Percentiles rank a stretch among this genome's conserved stretches.
These are phyloP conservation scores for Corythaixoides concolor DNA, from an alignment of 2,113 vertebrate species.

Conservation along the genomic window DNA sequence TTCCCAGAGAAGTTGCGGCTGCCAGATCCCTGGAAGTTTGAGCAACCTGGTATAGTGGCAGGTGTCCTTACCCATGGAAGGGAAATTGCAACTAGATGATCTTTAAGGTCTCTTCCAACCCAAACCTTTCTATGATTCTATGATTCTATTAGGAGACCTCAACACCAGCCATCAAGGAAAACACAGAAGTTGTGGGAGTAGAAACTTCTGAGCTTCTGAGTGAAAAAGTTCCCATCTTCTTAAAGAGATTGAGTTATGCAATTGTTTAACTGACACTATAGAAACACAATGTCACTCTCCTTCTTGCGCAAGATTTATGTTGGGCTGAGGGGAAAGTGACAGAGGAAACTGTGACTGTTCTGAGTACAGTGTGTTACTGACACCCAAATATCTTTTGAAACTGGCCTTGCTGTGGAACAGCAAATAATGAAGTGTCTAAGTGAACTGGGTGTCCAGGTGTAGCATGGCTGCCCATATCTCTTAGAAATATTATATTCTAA, in stretches of 20 bases:
- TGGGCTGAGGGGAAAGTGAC: not conserved
- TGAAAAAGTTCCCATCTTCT: not conserved
- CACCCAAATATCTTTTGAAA: not conserved
- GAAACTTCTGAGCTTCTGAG: not conserved
- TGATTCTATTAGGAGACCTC: not conserved
- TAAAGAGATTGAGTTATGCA: not conserved
- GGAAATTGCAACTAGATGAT: too few relatives aligned
- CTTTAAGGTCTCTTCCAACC: too few relatives aligned
- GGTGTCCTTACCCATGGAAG: too few relatives aligned
- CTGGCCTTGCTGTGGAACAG: not conserved
- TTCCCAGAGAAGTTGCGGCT: too few relatives aligned
- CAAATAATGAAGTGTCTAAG: not conserved
- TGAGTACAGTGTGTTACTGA: not conserved
- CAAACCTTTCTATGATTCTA: too few relatives aligned
- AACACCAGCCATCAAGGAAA: not conserved
- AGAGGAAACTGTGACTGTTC: not conserved
- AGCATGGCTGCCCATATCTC: not conserved
- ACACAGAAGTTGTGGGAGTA: not conserved
- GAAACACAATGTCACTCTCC: not conserved
- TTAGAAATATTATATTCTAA: not conserved
- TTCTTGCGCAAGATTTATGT: not conserved
- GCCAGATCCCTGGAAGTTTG: too few relatives aligned
- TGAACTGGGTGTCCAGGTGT: not conserved
- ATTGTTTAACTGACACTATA: not conserved
- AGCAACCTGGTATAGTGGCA: too few relatives aligned